These are phyloP conservation scores for Halocynthia roretzi DNA, from an alignment of 23 tunicate genomes.

Conservation along the genomic window DNA sequence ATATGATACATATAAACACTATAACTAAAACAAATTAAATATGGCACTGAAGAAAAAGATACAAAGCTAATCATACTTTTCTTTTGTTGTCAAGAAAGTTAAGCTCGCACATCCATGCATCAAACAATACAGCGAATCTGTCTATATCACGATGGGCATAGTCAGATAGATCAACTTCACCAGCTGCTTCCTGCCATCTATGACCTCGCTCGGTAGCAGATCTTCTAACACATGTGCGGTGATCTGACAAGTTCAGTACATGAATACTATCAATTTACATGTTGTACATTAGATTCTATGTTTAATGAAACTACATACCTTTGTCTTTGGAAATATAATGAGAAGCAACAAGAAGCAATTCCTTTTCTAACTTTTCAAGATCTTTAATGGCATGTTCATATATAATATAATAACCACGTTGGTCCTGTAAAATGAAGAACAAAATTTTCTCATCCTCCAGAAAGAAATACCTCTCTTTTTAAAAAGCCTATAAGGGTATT, in stretches of 20 bases:
- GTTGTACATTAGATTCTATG: not conserved
- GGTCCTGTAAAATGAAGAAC: slow-evolving; percentile 75
- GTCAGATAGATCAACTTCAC: slow-evolving; percentile 58
- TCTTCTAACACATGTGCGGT: slow-evolving; percentile 28
- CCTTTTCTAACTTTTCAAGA: slow-evolving; percentile 50
- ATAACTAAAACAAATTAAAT: too few species aligned
- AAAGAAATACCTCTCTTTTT: not conserved
- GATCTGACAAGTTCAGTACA: slow-evolving; percentile 13
- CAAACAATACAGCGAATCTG: slow-evolving; percentile 77
- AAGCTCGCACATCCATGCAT: slow-evolving; percentile 85
- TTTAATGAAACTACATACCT: slow-evolving; percentile 19
- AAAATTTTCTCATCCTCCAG: too few species aligned
- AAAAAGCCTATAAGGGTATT: not conserved
- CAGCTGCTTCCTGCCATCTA: slow-evolving; percentile 44
- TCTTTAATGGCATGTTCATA: slow-evolving; percentile 75
- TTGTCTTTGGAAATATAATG: slow-evolving; percentile 58
- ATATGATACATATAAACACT: too few species aligned
- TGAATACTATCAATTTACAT: not conserved
- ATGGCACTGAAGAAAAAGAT: too few species aligned
- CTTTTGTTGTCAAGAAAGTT: slow-evolving; percentile 72
- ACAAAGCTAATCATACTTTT: slow-evolving; percentile 28
- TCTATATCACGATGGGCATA: slow-evolving; percentile 75
- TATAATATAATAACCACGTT: slow-evolving; percentile 64
- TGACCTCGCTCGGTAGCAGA: slow-evolving; percentile 32
- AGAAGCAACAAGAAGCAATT: slow-evolving; percentile 81